phyloP scores from a whole-genome alignment of 2,113 vertebrate species.

The Festucalex cinctus region DNA sequence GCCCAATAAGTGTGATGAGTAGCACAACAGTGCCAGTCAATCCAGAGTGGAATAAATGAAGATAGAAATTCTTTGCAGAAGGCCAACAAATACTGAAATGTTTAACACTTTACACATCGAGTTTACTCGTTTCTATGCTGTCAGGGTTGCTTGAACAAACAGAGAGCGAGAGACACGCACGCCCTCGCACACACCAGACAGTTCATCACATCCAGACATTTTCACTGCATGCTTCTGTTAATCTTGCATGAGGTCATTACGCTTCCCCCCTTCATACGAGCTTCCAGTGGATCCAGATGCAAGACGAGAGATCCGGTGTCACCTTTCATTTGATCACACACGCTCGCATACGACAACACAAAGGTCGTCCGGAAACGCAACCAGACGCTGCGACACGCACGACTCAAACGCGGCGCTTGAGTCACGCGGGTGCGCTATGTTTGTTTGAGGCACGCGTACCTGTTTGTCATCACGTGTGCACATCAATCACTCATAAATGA shows the following conservation, averaged over 20 bases:
- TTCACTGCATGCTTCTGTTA: slow-evolving; percentile 17
- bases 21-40: neutral
- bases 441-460: slow-evolving; percentile 6
- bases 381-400: slow-evolving; percentile 5
- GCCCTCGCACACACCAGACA: slow-evolving; percentile 29
- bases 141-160: neutral
- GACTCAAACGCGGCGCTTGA: neutral
- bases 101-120: neutral
- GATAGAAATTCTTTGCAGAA: neutral
- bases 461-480: slow-evolving; percentile 13
- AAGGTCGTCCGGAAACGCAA: neutral
- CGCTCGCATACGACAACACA: neutral
- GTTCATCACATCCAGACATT: slow-evolving; percentile 20
- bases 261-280: slow-evolving; percentile 57
- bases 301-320: slow-evolving; percentile 36
- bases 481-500: slow-evolving; percentile 23
- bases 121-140: neutral
- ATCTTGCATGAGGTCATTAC: slow-evolving; percentile 53
- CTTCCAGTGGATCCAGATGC: slow-evolving; percentile 52
- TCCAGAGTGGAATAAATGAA: neutral
- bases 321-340: slow-evolving; percentile 23
- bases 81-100: neutral
- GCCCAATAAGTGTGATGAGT: neutral
- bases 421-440: slow-evolving; percentile 17
- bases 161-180: too few species aligned